phyloP scores from a whole-genome alignment of 2,797 vertebrate species.

The Sarcophilus harrisii region DNA sequence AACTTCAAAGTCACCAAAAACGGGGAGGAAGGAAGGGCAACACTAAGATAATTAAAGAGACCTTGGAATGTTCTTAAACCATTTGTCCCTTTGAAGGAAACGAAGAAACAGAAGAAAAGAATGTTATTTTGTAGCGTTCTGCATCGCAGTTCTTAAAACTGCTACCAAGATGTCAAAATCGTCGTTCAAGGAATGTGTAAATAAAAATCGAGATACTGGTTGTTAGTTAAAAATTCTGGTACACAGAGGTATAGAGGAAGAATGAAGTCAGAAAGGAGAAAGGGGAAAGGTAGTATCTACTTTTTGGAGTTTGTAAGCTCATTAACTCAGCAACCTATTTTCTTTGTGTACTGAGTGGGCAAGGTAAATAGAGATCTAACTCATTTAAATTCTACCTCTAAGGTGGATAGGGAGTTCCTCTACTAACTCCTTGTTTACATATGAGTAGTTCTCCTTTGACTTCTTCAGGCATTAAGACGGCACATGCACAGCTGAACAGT shows the following conservation, averaged over 20 bases:
- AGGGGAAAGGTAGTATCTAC: conserved; percentile 3
- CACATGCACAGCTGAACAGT: conserved; percentile 71
- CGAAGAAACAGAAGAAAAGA: background rate
- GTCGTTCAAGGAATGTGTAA: background rate
- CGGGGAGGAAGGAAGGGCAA: conserved; percentile 74
- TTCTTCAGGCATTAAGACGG: background rate
- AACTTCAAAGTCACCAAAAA: conserved; percentile 71
- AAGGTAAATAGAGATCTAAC: background rate
- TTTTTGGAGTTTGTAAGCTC: conserved; percentile 47
- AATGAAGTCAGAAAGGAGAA: background rate
- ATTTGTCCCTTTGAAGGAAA: conserved; percentile 41
- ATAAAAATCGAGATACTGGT: conserved; percentile 30
- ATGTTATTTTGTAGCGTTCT: conserved; percentile 18
- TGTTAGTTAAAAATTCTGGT: conserved; percentile 8
- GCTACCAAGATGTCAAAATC: background rate
- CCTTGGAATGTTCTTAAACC: conserved; percentile 53
- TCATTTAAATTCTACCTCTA: conserved; percentile 33
- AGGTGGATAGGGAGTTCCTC: conserved; percentile 24
- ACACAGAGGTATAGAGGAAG: background rate
- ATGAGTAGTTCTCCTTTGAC: conserved; percentile 61
- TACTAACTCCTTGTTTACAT: conserved; percentile 69
- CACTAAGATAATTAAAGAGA: conserved; percentile 73
- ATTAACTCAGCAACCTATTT: background rate
- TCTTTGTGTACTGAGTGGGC: background rate
- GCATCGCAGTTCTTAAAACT: conserved; percentile 49